Base-by-base conservation (phyloP, 2,888 invertebrate species). In the Andrena fulva region DNA sequence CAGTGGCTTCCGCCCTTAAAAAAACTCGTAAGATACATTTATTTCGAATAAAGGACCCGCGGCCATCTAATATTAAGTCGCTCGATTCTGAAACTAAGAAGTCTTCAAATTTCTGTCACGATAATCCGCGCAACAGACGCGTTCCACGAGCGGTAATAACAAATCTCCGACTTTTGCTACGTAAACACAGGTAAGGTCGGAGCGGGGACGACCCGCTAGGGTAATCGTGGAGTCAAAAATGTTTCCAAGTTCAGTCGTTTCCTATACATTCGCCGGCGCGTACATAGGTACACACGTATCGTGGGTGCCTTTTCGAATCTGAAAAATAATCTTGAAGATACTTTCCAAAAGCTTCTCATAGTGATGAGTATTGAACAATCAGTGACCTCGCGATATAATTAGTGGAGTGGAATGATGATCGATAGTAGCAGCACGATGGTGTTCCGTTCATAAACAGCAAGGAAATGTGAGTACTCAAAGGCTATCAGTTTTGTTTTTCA, bases 171-270 rank as follows among this genome's bases (percentile, higher is more conserved):
- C 31, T 31, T 7, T 31, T 6, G 7, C 31, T 31, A 7, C 31
- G 31, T 31, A 31, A 31, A 31, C 6, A 31, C 31, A 31, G 31
- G 31, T 7, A 31, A 4, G 31, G 7, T n/a, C 56, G 35, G 33
- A 24, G 33, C 6, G 24, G 27, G 27, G 10, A 12, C 16, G n/a
- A n/a, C 6, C 16, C 2, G 16, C 10, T 24, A 35, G 35, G 56
- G 69, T 69, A 24, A 27, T 42, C 24, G 24, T 2, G 35, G 69
- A 7, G 42, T 69, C 69, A 69, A 59, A 59, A 56, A 4, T 29
- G n/a, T 56, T 59, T 2, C 27, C 7, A 59, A 20, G 42, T 59
- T 59, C 59, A 12, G 48, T 50, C 7, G 31, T 31, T 31, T 31
- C 7, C 31, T 31, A 7, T 31, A 31, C 20, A 20, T 20, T 20